These are phyloP conservation scores for Poeciliopsis gracilis DNA, from an alignment of 2,797 vertebrate species.

Conservation along the genomic window DNA sequence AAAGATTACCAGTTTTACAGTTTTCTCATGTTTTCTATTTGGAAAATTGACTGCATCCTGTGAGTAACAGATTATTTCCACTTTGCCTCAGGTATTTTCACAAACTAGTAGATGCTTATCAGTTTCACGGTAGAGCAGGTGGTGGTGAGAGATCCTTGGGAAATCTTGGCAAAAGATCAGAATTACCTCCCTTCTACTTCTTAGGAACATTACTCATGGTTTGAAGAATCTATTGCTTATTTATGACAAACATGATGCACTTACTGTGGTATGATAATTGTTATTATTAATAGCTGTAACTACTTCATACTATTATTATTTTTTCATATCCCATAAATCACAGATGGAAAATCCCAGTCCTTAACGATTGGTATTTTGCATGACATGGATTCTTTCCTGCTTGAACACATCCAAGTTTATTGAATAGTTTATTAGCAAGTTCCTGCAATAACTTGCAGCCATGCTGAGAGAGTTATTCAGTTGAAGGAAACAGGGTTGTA, in stretches of 20 bases:
- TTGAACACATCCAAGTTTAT: background rate
- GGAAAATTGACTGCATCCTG: background rate
- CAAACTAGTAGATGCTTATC: background rate
- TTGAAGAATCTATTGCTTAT: background rate
- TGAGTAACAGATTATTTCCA: background rate
- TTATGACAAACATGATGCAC: background rate
- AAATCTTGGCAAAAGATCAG: background rate
- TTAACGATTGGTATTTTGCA: background rate
- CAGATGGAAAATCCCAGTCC: background rate
- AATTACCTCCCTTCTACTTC: background rate
- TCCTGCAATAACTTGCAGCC: background rate
- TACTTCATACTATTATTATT: background rate
- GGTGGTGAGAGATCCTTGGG: background rate
- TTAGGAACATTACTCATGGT: slow-evolving; percentile 5
- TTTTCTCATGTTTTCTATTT: background rate
- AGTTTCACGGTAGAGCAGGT: background rate
- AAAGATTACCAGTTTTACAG: slow-evolving; percentile 12
- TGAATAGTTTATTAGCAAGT: background rate
- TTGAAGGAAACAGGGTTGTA: background rate
- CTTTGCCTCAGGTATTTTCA: background rate
- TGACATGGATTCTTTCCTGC: background rate
- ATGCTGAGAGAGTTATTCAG: background rate
- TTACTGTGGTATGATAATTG: background rate
- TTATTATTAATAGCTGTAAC: background rate
- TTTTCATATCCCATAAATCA: background rate